Evolutionary conservation across 2,888 invertebrate genomes (phyloP).

Genomic region (Drosophila conformis): DNA sequence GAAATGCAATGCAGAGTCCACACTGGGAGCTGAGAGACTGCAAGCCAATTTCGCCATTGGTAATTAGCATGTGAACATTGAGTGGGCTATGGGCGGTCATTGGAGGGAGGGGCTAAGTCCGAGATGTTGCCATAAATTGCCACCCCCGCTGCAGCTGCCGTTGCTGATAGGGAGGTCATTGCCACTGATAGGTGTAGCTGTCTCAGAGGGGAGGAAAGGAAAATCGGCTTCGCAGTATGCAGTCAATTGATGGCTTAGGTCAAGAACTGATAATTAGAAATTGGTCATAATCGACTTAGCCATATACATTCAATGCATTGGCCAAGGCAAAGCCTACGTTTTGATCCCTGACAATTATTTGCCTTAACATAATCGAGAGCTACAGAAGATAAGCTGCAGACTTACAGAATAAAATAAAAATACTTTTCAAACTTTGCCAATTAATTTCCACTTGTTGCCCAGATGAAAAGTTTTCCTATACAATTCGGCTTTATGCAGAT

Average conservation of each 20-base stretch:
- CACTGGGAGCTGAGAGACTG: constrained; percentile 13
- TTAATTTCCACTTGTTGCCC: neutral
- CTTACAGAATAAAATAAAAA: neutral
- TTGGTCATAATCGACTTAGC: constrained; percentile 33
- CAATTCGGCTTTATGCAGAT: no score
- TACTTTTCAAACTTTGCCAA: neutral
- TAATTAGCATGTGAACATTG: constrained; percentile 54
- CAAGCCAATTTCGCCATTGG: constrained; percentile 36
- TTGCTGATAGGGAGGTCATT: constrained; percentile 21
- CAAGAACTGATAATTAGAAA: constrained; percentile 35
- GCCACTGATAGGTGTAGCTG: constrained; percentile 11
- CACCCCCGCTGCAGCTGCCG: neutral
- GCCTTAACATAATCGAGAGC: neutral
- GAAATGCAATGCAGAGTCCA: constrained; percentile 42
- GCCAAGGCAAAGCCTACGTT: constrained; percentile 1
- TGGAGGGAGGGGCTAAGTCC: neutral
- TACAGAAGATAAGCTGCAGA: neutral
- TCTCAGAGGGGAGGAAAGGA: neutral
- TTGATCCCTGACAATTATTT: constrained; percentile 26
- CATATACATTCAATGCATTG: constrained; percentile 13
- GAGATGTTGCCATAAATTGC: constrained; percentile 50
- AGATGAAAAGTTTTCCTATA: neutral
- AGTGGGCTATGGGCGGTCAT: neutral
- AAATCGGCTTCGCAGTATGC: constrained; percentile 6
- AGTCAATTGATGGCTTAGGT: constrained; percentile 41